phyloP scores from a whole-genome alignment of 2,888 invertebrate species.

The Tubulanus polymorphus region DNA sequence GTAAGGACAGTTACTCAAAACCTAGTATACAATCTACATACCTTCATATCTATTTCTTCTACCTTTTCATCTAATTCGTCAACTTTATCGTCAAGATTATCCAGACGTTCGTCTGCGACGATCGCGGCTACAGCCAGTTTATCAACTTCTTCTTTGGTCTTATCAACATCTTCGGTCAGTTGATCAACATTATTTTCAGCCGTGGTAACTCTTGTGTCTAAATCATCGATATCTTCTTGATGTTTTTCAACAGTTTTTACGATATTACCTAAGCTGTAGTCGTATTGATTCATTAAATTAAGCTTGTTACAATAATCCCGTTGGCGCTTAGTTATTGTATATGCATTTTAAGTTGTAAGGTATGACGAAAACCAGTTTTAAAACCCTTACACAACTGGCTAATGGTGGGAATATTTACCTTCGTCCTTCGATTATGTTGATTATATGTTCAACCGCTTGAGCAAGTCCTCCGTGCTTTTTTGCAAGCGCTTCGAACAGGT shows the following conservation, averaged over 20 bases:
- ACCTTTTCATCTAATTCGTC: slow-evolving; percentile 42
- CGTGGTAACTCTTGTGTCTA: slow-evolving; percentile 29
- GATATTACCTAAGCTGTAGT: too few species aligned
- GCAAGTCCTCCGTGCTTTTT: slow-evolving; percentile 20
- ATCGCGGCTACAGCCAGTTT: slow-evolving; percentile 3
- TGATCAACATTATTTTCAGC: slow-evolving; percentile 27
- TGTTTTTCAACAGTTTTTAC: slow-evolving; percentile 30
- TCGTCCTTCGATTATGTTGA: slow-evolving; percentile 36
- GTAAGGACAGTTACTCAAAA: not conserved
- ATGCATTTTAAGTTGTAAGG: not conserved
- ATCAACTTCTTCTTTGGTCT: slow-evolving; percentile 5
- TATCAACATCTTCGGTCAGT: slow-evolving; percentile 22
- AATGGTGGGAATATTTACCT: slow-evolving; percentile 20
- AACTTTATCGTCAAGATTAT: slow-evolving; percentile 17
- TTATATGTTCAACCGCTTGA: slow-evolving; percentile 22
- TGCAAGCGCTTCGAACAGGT: slow-evolving; percentile 20
- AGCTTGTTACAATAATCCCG: too few species aligned
- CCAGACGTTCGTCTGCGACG: slow-evolving; percentile 3
- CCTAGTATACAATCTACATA: not conserved
- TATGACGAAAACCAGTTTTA: not conserved
- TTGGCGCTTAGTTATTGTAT: too few species aligned
- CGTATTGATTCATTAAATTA: too few species aligned
- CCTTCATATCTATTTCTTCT: too few species aligned
- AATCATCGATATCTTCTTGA: slow-evolving; percentile 26
- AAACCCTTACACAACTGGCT: not conserved